Conservation (phyloP, 2,113 vertebrate species). For the Chaetops frenatus region DNA sequence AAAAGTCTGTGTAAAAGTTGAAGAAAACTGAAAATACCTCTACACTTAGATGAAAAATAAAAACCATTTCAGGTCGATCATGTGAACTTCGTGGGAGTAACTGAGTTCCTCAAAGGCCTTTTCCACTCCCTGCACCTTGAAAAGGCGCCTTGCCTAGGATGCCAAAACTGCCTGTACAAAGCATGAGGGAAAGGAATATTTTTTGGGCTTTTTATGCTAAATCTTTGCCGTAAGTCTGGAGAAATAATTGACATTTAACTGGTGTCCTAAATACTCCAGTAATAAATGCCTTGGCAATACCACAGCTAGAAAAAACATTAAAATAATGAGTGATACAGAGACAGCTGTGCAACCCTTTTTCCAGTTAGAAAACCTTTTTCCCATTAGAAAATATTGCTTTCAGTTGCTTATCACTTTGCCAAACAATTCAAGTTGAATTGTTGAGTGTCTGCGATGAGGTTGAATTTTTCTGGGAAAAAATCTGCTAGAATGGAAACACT, state of each 20-base stretch:
- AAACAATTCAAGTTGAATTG: constrained; percentile 26
- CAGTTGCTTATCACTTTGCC: constrained; percentile 33
- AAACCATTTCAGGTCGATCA: rapidly evolving
- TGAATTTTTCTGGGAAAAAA: constrained; percentile 1
- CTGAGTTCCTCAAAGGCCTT: background rate
- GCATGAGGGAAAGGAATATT: background rate
- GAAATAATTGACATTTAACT: background rate
- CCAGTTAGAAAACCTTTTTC: too few relatives aligned
- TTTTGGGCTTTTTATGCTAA: background rate
- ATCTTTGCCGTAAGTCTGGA: background rate
- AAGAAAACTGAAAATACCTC: background rate
- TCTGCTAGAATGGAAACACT: constrained; percentile 1
- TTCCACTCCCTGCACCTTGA: background rate
- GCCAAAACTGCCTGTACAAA: background rate
- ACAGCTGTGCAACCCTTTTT: constrained; percentile 19
- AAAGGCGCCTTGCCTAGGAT: background rate
- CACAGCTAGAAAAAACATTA: constrained; percentile 14
- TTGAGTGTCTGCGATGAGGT: background rate
- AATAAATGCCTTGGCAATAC: constrained; percentile 13
- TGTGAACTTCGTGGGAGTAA: background rate
- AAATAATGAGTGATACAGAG: constrained; percentile 8
- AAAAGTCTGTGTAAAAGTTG: background rate
- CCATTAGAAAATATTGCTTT: background rate
- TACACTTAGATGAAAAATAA: background rate
- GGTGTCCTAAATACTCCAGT: background rate